A percentile compares a stretch with the other conserved stretches of the same genome.
These are phyloP conservation scores for Ceyx margarethae DNA, from an alignment of 2,113 vertebrate species.

Conservation along the genomic window DNA sequence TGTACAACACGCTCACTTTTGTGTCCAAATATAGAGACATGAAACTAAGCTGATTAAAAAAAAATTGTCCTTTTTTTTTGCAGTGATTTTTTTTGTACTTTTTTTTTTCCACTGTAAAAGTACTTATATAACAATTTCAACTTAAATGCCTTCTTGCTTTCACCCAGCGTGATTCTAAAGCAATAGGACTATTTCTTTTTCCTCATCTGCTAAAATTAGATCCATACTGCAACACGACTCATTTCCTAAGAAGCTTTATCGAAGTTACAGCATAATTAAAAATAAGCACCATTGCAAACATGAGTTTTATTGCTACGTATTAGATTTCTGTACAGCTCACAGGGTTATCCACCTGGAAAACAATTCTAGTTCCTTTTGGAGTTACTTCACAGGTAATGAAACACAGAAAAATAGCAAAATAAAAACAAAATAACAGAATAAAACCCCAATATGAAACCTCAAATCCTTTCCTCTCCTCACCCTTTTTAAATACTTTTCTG, in stretches of 20 bases:
- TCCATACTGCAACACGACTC: background rate
- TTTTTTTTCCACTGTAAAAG: background rate
- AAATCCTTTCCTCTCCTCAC: background rate
- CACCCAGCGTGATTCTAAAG: background rate
- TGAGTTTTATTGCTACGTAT: background rate
- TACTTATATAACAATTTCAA: background rate
- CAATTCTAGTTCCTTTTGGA: background rate
- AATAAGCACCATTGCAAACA: background rate
- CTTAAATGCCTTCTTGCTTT: background rate
- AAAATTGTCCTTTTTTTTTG: background rate
- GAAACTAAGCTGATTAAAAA: background rate
- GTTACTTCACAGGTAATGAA: background rate
- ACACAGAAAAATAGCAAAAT: background rate
- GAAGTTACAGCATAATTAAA: background rate
- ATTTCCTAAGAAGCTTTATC: background rate
- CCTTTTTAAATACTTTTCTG: background rate
- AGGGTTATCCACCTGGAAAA: background rate
- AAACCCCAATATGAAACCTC: accelerated
- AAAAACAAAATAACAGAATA: background rate
- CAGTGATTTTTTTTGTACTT: background rate
- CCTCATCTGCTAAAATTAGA: background rate
- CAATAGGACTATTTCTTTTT: background rate
- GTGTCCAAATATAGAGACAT: background rate
- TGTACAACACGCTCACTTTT: background rate
- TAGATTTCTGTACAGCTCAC: background rate